Percentiles rank a stretch among this genome's conserved stretches.
These are phyloP conservation scores for Agrotis puta DNA, from an alignment of 2,888 invertebrate species.

Conservation along the genomic window DNA sequence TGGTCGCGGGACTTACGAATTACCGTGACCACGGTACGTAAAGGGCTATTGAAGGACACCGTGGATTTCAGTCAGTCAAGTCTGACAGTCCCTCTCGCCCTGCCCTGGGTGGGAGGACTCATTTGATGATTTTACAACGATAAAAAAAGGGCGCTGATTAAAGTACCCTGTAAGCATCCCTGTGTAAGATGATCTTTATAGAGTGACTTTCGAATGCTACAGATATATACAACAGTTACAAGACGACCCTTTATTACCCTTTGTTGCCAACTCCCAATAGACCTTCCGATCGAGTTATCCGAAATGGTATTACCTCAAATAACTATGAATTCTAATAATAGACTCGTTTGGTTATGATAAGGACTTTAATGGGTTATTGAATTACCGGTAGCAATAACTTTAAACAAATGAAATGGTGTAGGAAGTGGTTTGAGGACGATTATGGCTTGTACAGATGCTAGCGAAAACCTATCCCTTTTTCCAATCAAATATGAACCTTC, in stretches of 20 bases:
- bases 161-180: no score
- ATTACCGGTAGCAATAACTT: conserved; percentile 24
- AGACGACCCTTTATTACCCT: conserved; percentile 67
- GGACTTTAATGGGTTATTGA: conserved; percentile 34
- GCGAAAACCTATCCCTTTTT: no score
- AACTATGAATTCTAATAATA: conserved; percentile 53
- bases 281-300: conserved; percentile 50
- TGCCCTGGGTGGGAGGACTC: no score
- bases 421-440: conserved; percentile 5
- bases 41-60: no score
- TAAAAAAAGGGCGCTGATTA: no score
- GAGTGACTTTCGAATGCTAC: conserved; percentile 67
- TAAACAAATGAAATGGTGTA: conserved; percentile 29
- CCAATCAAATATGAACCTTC: no score
- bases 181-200: conserved; percentile 17
- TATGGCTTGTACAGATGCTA: not conserved
- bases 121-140: no score
- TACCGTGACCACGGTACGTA: no score
- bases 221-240: conserved; percentile 54
- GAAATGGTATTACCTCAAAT: conserved; percentile 52
- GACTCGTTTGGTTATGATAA: conserved; percentile 37
- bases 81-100: no score
- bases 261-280: conserved; percentile 67
- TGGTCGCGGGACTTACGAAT: no score
- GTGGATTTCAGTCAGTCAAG: no score